phyloP scores from a whole-genome alignment of 2,113 vertebrate species.

The Nestor notabilis region DNA sequence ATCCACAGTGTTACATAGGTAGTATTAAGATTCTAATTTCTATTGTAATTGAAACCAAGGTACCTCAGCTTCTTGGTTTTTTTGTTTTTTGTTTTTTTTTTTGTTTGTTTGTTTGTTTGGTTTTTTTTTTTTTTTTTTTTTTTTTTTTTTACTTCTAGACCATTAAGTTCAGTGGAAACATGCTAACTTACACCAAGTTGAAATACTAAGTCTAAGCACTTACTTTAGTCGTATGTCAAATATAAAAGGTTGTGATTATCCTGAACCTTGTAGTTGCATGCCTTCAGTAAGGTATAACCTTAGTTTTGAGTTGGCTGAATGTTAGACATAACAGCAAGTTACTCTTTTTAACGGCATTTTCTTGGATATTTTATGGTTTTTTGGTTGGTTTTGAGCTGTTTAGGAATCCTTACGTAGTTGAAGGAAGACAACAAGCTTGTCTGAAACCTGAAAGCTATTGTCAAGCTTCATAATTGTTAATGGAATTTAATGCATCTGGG shows the following conservation, averaged over 20 bases:
- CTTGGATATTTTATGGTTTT: background rate
- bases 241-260: background rate
- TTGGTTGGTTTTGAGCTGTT: background rate
- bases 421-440: background rate
- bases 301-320: background rate
- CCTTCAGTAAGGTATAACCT: background rate
- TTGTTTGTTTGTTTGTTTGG: too few relatives aligned
- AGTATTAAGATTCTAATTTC: background rate
- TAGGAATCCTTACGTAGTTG: background rate
- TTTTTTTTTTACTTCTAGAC: background rate
- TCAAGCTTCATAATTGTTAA: background rate
- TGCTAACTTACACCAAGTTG: background rate
- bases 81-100: too few relatives aligned
- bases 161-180: background rate
- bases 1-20: background rate
- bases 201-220: background rate
- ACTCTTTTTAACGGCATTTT: background rate
- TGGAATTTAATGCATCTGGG: background rate
- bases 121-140: too few relatives aligned
- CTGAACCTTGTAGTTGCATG: background rate
- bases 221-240: background rate
- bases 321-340: background rate
- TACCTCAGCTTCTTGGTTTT: background rate
- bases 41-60: background rate
- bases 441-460: background rate